phyloP scores from a whole-genome alignment of 2,888 invertebrate genomes.

The Asteroscopus sphinx region DNA sequence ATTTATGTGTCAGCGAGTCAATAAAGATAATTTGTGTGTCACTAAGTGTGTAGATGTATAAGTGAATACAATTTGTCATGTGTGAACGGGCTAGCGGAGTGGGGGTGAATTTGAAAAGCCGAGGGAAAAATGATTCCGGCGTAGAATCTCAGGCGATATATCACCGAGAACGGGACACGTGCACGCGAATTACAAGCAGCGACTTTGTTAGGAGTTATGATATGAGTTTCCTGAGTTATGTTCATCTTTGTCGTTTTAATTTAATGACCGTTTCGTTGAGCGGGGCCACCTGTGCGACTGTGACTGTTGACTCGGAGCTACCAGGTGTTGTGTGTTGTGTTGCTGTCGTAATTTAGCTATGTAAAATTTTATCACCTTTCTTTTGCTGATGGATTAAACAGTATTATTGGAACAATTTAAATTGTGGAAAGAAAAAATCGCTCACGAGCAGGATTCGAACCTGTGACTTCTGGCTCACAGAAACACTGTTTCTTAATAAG shows the following conservation, averaged over 20 bases:
- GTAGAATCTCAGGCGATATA: constrained; percentile 40
- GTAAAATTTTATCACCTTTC: no score
- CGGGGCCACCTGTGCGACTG: constrained; percentile 11
- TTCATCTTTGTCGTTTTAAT: constrained; percentile 50
- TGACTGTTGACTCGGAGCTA: constrained; percentile 5
- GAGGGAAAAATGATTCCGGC: constrained; percentile 46
- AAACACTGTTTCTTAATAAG: no score
- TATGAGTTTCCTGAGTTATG: constrained; percentile 48
- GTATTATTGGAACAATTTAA: no score
- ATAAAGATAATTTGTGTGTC: constrained; percentile 54
- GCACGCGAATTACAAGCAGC: constrained; percentile 47
- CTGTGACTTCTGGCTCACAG: no score
- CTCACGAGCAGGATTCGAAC: no score
- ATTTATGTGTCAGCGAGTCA: constrained; percentile 52
- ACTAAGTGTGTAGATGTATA: constrained; percentile 36
- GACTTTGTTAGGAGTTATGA: constrained; percentile 51
- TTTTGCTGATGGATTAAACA: no score
- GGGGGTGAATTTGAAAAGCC: constrained; percentile 48
- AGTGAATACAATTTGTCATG: constrained; percentile 54
- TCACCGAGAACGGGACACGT: constrained; percentile 38
- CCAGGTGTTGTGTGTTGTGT: background rate
- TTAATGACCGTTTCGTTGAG: constrained; percentile 31
- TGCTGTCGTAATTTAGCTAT: background rate
- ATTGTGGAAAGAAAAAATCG: no score
- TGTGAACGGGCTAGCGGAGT: constrained; percentile 29